Conservation (phyloP, 2,113 vertebrate genomes). For the Gobiocypris rarus region DNA sequence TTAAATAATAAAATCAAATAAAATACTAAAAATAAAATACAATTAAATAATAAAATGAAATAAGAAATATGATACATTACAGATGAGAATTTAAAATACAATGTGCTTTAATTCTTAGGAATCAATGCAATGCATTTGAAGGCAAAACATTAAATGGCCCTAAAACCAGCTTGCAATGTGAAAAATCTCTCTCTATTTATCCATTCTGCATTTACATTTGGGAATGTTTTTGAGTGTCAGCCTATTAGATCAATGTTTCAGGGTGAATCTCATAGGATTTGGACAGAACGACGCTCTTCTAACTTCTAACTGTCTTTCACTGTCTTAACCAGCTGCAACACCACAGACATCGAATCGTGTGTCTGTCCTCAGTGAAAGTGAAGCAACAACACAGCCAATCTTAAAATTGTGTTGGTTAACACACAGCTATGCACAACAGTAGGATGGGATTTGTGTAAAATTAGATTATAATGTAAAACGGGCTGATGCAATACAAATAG, state of each 20-base stretch:
- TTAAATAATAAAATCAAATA: no score
- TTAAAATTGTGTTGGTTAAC: neutral
- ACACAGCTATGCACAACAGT: neutral
- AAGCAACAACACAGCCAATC: neutral
- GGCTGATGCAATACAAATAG: neutral
- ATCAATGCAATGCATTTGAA: neutral
- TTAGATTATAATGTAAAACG: neutral
- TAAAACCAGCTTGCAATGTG: no score
- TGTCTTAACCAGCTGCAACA: neutral
- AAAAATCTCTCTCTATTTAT: no score
- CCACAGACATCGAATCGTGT: neutral
- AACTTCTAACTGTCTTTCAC: neutral
- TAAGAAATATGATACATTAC: neutral
- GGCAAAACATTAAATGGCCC: neutral
- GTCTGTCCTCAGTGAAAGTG: neutral
- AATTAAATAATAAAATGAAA: no score
- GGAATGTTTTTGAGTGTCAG: no score
- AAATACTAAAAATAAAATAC: no score
- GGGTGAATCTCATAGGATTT: neutral
- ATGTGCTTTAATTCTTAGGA: neutral
- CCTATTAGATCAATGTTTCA: neutral
- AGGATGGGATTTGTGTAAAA: neutral
- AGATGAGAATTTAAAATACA: neutral
- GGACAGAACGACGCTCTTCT: neutral
- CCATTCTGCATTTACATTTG: no score